These are phyloP conservation scores for Forbesichthys agassizii DNA, from an alignment of 2,113 vertebrate species.

Conservation along the genomic window DNA sequence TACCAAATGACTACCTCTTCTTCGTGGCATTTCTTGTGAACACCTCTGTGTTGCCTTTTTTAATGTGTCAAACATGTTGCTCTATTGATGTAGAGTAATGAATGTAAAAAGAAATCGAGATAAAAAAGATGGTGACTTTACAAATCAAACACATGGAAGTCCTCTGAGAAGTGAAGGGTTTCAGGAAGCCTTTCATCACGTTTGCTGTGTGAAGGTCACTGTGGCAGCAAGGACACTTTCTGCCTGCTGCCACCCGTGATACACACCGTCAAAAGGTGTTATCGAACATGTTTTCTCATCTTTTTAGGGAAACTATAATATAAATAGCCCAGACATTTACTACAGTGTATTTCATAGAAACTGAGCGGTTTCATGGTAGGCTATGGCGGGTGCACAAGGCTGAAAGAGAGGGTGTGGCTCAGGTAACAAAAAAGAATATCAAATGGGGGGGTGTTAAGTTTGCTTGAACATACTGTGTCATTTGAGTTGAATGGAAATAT, in stretches of 20 bases:
- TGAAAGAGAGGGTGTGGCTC: no score
- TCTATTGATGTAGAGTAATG: neutral
- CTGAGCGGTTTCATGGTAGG: no score
- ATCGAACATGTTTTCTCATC: neutral
- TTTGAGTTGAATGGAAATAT: no score
- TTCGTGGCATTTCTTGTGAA: neutral
- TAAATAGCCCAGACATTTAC: no score
- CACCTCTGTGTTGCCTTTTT: neutral
- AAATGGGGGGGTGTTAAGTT: no score
- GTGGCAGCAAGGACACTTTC: constrained; percentile 5
- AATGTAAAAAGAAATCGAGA: neutral
- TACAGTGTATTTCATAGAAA: no score
- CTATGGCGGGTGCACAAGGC: no score
- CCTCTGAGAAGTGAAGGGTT: neutral
- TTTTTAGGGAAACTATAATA: no score
- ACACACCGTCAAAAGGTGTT: neutral
- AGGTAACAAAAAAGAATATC: no score
- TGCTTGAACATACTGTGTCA: no score
- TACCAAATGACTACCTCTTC: neutral
- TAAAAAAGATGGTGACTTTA: constrained; percentile 17
- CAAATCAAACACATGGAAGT: constrained; percentile 9
- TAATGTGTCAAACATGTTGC: neutral
- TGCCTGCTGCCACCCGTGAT: neutral
- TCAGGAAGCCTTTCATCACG: constrained; percentile 11
- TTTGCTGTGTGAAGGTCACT: constrained; percentile 26